These are phyloP conservation scores for Dexiosoma caninum DNA, from an alignment of 2,888 invertebrate genomes.

Conservation along the genomic window DNA sequence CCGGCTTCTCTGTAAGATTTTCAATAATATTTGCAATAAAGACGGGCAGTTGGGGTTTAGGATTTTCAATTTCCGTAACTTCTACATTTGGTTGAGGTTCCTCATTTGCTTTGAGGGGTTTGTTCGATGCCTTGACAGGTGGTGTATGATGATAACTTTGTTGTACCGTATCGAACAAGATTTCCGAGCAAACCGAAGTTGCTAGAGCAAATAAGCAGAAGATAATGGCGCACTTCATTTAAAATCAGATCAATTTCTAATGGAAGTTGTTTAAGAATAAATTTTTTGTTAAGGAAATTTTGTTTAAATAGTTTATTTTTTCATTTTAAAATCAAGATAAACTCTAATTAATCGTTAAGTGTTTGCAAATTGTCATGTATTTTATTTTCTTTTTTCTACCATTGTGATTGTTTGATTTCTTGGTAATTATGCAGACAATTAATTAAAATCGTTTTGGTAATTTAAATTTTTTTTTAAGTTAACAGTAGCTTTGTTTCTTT, in stretches of 20 bases:
- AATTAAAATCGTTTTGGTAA: no score
- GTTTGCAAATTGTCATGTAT: neutral
- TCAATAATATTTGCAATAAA: neutral
- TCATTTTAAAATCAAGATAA: neutral
- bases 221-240: conserved; percentile 29
- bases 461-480: no score
- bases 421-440: no score
- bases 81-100: neutral
- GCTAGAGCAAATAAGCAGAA: neutral
- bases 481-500: no score
- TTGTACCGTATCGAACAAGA: neutral
- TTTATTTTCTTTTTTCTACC: neutral
- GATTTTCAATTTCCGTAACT: neutral
- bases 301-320: conserved; percentile 12
- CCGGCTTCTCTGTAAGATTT: neutral
- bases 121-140: conserved; percentile 1
- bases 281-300: neutral
- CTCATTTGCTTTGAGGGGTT: neutral
- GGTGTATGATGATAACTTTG: conserved; percentile 3
- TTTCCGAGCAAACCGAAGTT: conserved; percentile 5
- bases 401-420: no score
- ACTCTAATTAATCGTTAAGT: neutral
- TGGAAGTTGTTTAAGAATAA: neutral
- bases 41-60: neutral
- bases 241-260: neutral